A percentile compares a stretch with the other conserved stretches of the same genome.
These are phyloP conservation scores for Antitype chi DNA, from an alignment of 2,888 invertebrate species.

Conservation along the genomic window DNA sequence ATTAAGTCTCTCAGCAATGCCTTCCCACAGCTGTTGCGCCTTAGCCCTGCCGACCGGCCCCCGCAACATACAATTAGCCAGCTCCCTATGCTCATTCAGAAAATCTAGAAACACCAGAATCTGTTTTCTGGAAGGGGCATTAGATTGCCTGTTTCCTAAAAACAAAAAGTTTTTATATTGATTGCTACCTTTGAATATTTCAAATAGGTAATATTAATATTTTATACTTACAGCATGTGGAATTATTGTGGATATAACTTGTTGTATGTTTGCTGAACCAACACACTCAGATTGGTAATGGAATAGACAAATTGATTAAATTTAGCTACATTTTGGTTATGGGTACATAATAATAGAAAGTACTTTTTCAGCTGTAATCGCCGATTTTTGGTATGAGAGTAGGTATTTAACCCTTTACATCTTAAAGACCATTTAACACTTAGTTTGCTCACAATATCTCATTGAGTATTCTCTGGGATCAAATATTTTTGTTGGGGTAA, in stretches of 20 bases:
- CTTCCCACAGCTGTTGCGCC: conserved; percentile 32
- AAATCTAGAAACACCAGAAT: conserved; percentile 46
- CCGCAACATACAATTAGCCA: conserved; percentile 39
- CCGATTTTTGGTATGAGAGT: background rate
- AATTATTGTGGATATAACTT: background rate
- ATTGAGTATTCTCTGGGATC: background rate
- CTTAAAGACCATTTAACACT: background rate
- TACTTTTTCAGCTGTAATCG: background rate
- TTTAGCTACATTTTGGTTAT: background rate
- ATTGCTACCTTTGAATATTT: conserved; percentile 25
- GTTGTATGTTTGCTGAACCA: background rate
- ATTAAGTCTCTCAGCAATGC: conserved; percentile 25
- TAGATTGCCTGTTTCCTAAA: conserved; percentile 49
- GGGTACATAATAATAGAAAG: background rate
- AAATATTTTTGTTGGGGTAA: background rate
- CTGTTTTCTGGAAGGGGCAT: conserved; percentile 46
- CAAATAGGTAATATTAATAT: conserved; percentile 27
- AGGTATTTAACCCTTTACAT: background rate
- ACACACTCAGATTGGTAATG: conserved; percentile 9
- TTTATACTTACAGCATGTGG: conserved; percentile 30
- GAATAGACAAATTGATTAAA: background rate
- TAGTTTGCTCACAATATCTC: background rate
- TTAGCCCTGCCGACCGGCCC: background rate
- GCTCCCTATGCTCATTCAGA: conserved; percentile 43
- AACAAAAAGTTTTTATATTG: conserved; percentile 42